phyloP scores from a whole-genome alignment of 2,888 invertebrate genomes.

The Muscina levida region DNA sequence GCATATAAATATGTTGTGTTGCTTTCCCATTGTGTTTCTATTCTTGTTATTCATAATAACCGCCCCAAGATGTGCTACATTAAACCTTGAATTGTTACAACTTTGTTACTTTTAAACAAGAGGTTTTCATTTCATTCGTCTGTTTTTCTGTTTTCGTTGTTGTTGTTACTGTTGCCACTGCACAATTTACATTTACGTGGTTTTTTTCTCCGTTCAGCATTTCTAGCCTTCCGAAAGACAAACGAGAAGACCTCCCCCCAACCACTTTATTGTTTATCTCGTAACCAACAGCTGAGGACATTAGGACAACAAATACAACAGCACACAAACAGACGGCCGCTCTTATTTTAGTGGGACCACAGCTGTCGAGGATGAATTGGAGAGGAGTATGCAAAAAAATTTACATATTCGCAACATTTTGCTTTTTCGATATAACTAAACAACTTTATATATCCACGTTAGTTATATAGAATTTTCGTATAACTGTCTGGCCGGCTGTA shows the following conservation, averaged over 20 bases:
- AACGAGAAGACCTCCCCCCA: constrained; percentile 16
- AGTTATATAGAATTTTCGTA: background rate
- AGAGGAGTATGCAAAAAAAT: constrained; percentile 33
- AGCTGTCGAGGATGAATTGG: background rate
- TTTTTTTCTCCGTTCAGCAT: no score
- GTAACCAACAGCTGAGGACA: constrained; percentile 7
- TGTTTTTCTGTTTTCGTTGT: background rate
- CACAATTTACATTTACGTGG: constrained; percentile 18
- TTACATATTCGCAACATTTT: constrained; percentile 46
- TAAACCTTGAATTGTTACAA: constrained; percentile 46
- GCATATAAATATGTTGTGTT: background rate
- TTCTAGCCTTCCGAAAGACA: background rate
- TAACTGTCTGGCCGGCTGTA: background rate
- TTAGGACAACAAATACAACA: constrained; percentile 7
- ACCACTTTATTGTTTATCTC: constrained; percentile 22
- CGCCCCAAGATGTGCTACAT: constrained; percentile 22
- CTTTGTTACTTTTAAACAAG: constrained; percentile 53
- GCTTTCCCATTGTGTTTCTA: constrained; percentile 29
- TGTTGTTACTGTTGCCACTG: background rate
- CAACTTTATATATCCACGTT: no score
- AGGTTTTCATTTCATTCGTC: constrained; percentile 51
- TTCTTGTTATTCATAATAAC: constrained; percentile 41
- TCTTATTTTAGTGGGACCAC: no score
- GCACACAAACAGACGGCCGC: background rate
- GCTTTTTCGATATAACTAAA: background rate